phyloP scores from a whole-genome alignment of 2,113 vertebrate species.

The Muntiacus reevesi region DNA sequence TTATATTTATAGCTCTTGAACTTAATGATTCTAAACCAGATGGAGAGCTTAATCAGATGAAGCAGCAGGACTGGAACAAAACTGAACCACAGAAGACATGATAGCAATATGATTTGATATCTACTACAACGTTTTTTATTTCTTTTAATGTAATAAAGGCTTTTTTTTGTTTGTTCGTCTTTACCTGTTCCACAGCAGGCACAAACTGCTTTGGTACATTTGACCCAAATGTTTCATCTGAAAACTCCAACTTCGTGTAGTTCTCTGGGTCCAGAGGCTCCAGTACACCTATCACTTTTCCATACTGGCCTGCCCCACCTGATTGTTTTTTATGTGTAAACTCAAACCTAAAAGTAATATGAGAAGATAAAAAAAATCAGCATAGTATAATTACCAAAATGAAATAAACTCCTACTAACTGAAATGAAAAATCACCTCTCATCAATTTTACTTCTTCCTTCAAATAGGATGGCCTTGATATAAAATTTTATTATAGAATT shows the following conservation, averaged over 20 bases:
- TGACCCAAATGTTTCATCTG: slow-evolving; percentile 92
- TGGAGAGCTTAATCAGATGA: background rate
- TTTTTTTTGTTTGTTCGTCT: background rate
- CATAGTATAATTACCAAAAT: background rate
- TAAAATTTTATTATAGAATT: background rate
- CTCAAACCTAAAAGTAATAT: slow-evolving; percentile 86
- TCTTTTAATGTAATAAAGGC: background rate
- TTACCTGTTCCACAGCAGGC: slow-evolving; percentile 93
- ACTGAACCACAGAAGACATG: background rate
- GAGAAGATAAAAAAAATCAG: background rate
- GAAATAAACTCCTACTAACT: background rate
- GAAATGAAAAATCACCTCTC: background rate
- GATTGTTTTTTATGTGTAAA: slow-evolving; percentile 96
- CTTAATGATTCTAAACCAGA: background rate
- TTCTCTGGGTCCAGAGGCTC: slow-evolving; percentile 90
- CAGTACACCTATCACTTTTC: slow-evolving; percentile 91
- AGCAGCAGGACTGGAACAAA: background rate
- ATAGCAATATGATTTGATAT: accelerated
- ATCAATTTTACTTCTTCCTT: background rate
- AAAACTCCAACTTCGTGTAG: slow-evolving; percentile 92
- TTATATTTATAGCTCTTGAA: background rate
- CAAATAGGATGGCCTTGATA: background rate
- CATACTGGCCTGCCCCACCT: slow-evolving; percentile 94
- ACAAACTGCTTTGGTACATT: slow-evolving; percentile 95
- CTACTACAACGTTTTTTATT: background rate